Conservation (phyloP, 2,888 invertebrate genomes). For the Leucophora obtusa region DNA sequence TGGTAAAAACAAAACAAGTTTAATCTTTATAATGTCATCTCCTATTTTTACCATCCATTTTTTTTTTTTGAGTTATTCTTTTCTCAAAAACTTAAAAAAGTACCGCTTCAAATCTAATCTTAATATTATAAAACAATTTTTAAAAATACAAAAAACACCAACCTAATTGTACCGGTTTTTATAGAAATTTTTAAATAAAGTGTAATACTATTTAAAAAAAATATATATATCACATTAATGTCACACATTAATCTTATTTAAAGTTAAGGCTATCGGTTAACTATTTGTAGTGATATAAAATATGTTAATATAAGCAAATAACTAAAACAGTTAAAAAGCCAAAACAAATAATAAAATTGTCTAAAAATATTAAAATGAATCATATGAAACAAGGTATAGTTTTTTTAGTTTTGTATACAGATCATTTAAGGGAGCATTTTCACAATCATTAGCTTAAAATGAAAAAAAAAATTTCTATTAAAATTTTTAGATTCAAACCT, state of each 20-base stretch:
- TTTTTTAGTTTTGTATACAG: too few species aligned
- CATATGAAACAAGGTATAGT: too few species aligned
- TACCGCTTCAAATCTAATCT: constrained; percentile 13
- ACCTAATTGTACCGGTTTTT: constrained; percentile 46
- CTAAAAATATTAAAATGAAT: too few species aligned
- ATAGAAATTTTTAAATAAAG: background rate
- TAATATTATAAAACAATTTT: constrained; percentile 19
- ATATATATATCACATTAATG: constrained; percentile 54
- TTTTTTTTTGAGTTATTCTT: background rate
- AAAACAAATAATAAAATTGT: too few species aligned
- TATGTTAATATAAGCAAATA: background rate
- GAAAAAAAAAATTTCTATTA: too few species aligned
- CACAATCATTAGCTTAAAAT: too few species aligned
- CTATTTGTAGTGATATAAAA: background rate
- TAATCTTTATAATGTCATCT: background rate
- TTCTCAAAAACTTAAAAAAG: background rate
- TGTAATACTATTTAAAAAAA: background rate
- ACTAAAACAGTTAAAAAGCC: background rate
- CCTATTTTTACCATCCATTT: background rate
- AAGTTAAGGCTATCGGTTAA: constrained; percentile 3
- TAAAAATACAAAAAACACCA: background rate
- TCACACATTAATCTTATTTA: constrained; percentile 54
- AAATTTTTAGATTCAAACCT: too few species aligned
- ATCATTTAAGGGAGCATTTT: too few species aligned
- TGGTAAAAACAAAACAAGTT: background rate